phyloP scores from a whole-genome alignment of 2,888 invertebrate species.

The Dorcus parallelipipedus region DNA sequence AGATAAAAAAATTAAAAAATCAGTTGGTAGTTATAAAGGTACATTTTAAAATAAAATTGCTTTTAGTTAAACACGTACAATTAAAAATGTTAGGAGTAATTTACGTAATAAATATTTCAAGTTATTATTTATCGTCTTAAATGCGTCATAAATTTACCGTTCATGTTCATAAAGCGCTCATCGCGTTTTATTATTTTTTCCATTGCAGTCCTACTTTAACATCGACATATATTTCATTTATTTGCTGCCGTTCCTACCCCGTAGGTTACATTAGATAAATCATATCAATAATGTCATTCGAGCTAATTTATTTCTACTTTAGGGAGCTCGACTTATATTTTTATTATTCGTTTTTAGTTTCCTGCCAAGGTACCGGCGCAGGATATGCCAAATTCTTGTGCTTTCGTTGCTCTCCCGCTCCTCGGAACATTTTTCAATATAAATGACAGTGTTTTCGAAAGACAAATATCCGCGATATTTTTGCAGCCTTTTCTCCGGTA shows the following conservation, averaged over 20 bases:
- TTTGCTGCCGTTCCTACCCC: slow-evolving; percentile 5
- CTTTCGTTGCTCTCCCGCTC: slow-evolving; percentile 16
- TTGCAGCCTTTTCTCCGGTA: not conserved
- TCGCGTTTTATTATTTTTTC: not conserved
- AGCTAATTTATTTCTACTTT: slow-evolving; percentile 28
- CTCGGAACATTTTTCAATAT: slow-evolving; percentile 4
- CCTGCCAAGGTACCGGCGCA: slow-evolving; percentile 21
- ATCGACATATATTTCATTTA: not conserved
- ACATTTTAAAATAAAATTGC: no score
- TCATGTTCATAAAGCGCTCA: no score
- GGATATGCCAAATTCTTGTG: slow-evolving; percentile 21
- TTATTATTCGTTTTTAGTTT: slow-evolving; percentile 22
- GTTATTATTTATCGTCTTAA: no score
- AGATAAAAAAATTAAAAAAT: no score
- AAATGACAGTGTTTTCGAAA: slow-evolving; percentile 8
- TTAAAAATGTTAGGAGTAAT: no score
- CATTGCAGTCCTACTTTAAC: not conserved
- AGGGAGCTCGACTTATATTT: slow-evolving; percentile 24
- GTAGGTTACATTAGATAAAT: slow-evolving; percentile 23
- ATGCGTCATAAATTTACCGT: no score
- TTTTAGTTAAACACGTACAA: no score
- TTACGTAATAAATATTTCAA: no score
- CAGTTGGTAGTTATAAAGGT: no score
- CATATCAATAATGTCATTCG: slow-evolving; percentile 28
- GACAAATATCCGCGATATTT: not conserved